Percentiles rank a stretch among this genome's conserved stretches.
Evolutionary conservation across 2,797 vertebrate species (phyloP).

Genomic region (Leptoclinus maculatus): DNA sequence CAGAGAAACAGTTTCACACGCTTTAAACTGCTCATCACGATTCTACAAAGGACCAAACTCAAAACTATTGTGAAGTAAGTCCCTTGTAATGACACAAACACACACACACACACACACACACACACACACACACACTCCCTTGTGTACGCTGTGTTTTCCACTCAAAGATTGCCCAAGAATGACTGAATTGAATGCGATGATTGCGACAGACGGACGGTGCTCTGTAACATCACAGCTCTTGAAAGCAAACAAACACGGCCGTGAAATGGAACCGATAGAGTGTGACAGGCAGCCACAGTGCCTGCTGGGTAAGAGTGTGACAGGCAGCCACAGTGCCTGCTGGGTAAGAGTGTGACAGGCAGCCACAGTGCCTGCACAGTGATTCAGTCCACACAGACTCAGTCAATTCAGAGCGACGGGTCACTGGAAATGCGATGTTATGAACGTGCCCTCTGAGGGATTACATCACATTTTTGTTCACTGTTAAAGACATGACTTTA

Average conservation of each 20-base stretch:
- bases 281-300: constrained; percentile 62
- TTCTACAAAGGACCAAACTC: constrained; percentile 23
- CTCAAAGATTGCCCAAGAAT: constrained; percentile 59
- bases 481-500: constrained; percentile 13
- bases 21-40: constrained; percentile 31
- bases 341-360: too few species aligned
- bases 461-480: constrained; percentile 36
- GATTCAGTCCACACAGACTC: constrained; percentile 46
- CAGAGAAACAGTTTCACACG: constrained; percentile 34
- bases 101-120: constrained; percentile 24
- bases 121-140: constrained; percentile 30
- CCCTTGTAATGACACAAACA: constrained; percentile 29
- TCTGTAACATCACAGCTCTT: constrained; percentile 60
- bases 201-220: constrained; percentile 67
- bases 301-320: constrained; percentile 63
- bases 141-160: constrained; percentile 48
- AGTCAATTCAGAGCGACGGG: constrained; percentile 37
- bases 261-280: constrained; percentile 62
- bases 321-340: constrained; percentile 57
- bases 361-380: too few species aligned
- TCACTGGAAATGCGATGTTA: constrained; percentile 44
- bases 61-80: constrained; percentile 38
- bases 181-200: constrained; percentile 57
- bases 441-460: constrained; percentile 20
- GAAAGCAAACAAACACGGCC: constrained; percentile 70